Percentiles rank a stretch among this genome's conserved stretches.
Evolutionary conservation across 2,888 invertebrate genomes (phyloP).

Genomic region (Criorhina ranunculi): DNA sequence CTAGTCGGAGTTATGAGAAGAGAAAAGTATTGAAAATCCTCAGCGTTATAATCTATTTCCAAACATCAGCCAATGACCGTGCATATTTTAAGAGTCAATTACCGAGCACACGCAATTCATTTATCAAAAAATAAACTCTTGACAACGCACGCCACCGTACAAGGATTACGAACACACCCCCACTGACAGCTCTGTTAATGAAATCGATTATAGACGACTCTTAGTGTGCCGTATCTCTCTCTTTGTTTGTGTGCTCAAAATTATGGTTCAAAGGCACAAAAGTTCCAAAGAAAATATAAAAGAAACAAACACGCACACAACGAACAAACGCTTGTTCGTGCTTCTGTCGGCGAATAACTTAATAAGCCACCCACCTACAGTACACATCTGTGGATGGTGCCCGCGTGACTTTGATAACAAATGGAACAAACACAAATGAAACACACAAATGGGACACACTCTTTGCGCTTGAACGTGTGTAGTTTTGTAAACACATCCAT

Average conservation of each 20-base stretch:
- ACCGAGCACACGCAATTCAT: conserved; percentile 53
- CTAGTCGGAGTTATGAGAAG: neutral
- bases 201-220: conserved; percentile 50
- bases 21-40: conserved; percentile 8
- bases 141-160: neutral
- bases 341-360: conserved; percentile 25
- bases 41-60: conserved; percentile 41
- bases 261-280: conserved; percentile 42
- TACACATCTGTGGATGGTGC: conserved; percentile 1
- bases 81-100: conserved; percentile 64
- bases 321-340: neutral
- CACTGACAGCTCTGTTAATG: conserved; percentile 55
- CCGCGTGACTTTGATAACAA: conserved; percentile 37
- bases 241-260: conserved; percentile 23
- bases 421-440: neutral
- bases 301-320: conserved; percentile 16
- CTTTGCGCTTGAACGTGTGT: neutral
- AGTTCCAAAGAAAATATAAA: conserved; percentile 42
- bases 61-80: conserved; percentile 44
- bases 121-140: conserved; percentile 33
- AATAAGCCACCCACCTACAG: conserved; percentile 13
- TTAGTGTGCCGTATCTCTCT: conserved; percentile 3
- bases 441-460: neutral
- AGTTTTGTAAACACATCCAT: conserved; percentile 25
- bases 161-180: conserved; percentile 26